A percentile compares a stretch with the other conserved stretches of the same genome.
Evolutionary conservation across 1,140 invertebrate genomes (phyloP).

Genomic region (Drosophila kanapiae): DNA sequence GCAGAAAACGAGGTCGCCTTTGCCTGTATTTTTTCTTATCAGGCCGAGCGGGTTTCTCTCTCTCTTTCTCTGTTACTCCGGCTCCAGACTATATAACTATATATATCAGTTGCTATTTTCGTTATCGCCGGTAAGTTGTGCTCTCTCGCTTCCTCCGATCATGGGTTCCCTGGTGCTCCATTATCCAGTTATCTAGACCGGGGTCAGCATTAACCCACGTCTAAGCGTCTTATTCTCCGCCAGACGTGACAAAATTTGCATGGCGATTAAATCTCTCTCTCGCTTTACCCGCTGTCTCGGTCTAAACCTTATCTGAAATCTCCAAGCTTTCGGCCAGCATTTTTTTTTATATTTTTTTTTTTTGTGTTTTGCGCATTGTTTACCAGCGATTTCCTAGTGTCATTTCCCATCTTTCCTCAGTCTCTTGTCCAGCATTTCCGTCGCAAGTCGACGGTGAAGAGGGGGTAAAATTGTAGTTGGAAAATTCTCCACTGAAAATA

Average conservation of each 20-base stretch:
- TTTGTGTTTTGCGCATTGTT: conserved; percentile 62
- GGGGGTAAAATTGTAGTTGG: not conserved
- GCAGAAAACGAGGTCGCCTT: conserved; percentile 47
- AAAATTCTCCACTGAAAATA: not conserved
- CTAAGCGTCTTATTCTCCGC: conserved; percentile 72
- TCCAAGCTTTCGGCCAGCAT: conserved; percentile 39
- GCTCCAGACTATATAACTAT: conserved; percentile 4
- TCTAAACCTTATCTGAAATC: conserved; percentile 43
- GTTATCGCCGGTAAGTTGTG: conserved; percentile 3
- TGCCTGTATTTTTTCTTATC: conserved; percentile 36
- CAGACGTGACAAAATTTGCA: conserved; percentile 81
- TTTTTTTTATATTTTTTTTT: conserved; percentile 25
- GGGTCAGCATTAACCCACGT: conserved; percentile 70
- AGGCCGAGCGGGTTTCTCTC: conserved; percentile 3
- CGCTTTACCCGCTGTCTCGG: conserved; percentile 14
- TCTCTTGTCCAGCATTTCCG: conserved; percentile 44
- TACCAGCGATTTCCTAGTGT: conserved; percentile 83
- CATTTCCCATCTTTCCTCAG: conserved; percentile 63
- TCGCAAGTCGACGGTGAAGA: not conserved
- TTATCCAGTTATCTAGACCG: conserved; percentile 68
- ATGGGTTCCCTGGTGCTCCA: conserved; percentile 13
- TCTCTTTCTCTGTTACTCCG: conserved; percentile 10
- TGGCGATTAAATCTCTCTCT: conserved; percentile 60
- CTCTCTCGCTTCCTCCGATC: conserved; percentile 3
- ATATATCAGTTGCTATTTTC: conserved; percentile 19